phyloP scores from a whole-genome alignment of 2,797 vertebrate species.

The Melanogrammus aeglefinus region DNA sequence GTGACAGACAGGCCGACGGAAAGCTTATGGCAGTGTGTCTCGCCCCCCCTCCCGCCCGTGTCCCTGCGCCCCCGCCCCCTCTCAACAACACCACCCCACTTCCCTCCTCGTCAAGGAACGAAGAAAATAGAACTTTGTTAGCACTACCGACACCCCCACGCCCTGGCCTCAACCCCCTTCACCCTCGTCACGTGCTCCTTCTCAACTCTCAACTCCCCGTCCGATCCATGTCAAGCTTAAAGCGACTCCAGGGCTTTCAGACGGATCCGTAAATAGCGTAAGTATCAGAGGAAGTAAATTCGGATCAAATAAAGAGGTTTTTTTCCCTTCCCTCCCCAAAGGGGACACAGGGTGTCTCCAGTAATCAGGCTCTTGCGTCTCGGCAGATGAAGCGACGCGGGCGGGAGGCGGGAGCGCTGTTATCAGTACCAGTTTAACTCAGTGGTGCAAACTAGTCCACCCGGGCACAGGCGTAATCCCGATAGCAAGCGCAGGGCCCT shows the following conservation, averaged over 20 bases:
- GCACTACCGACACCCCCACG: neutral
- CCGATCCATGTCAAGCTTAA: constrained; percentile 26
- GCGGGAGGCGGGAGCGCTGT: constrained; percentile 7
- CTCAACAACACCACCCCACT: neutral
- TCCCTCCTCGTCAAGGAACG: constrained; percentile 20
- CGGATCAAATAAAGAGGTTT: constrained; percentile 47
- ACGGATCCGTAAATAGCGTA: constrained; percentile 41
- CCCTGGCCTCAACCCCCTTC: neutral
- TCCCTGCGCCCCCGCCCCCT: constrained; percentile 6
- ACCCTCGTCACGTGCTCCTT: constrained; percentile 21
- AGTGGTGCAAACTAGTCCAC: constrained; percentile 32
- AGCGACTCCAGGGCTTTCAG: constrained; percentile 12
- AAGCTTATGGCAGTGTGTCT: constrained; percentile 57
- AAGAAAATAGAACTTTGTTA: constrained; percentile 12
- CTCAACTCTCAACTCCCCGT: constrained; percentile 8
- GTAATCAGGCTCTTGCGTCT: constrained; percentile 38
- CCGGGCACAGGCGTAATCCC: constrained; percentile 41
- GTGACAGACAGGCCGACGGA: constrained; percentile 68
- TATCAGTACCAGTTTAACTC: constrained; percentile 34
- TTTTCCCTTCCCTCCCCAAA: constrained; percentile 11
- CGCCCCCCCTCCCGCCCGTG: constrained; percentile 4
- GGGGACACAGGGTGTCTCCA: constrained; percentile 49
- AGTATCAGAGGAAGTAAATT: constrained; percentile 42
- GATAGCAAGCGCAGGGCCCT: constrained; percentile 47
- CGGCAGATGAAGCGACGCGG: constrained; percentile 31